Evolutionary conservation across 2,797 vertebrate species (phyloP), one percentile per base, ranked within the genome.

Genomic region (Cyprinodon diabolis): DNA sequence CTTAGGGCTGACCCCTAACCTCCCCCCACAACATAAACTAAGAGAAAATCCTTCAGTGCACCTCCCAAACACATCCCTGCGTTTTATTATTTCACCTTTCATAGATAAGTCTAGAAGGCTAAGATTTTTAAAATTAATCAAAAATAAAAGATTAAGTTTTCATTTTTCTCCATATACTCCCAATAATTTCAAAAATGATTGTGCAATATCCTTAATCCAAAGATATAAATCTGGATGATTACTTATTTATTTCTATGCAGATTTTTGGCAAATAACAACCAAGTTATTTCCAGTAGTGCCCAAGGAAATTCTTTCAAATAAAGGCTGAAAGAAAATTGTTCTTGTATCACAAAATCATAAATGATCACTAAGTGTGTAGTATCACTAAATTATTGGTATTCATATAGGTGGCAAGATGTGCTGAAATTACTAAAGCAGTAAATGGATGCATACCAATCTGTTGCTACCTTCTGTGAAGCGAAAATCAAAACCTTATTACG

Each of bases 141-240:
- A 17, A 19, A 52, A 45, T 54, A 49, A 37, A 40, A 66, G 48
- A 68, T 12, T 6, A 43, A 4, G 3, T 14, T 19, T 17, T 48
- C 40, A 0, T 51, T 19, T 80, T 30, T 72, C 49, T 75, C 40
- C 65, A 51, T 75, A 45, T 65, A 49, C 23, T 40, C 12, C 43
- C 25, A 66, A 14, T 67, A 30, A 75, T 73, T 52, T 7, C 60
- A 52, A 43, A 14, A 14, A 71, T 37, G n/a, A 81, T 60, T 25
- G 73, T 49, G 71, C 10, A 78, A 17, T 30, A 3, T 79, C 71
- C 37, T 67, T 35, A 80, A 78, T 56, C 77, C 21, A 81, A 86
- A 83, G 65, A 60, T 56, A 86, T 86, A 84, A 91, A 88, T 87
- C 19, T 2, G 21, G 60, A 82, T 81, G 81, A 86, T 84, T 80